Percentiles rank a stretch among this genome's conserved stretches.
These are phyloP conservation scores for Meiosimyza platycephala DNA, from an alignment of 2,888 invertebrate species.

Conservation along the genomic window DNA sequence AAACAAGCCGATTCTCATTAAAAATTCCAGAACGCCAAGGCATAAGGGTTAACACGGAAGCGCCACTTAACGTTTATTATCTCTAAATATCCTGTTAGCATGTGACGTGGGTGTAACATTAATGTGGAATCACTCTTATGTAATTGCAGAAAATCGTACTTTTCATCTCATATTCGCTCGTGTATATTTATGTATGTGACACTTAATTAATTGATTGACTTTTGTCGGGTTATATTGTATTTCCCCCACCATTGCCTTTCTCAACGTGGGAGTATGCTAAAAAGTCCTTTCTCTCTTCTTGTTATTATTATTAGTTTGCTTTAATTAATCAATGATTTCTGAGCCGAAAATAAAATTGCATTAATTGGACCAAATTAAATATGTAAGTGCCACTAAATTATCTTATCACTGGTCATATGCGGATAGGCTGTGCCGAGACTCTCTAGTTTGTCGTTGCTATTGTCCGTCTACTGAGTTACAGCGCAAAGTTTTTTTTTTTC, in stretches of 20 bases:
- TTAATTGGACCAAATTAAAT: not conserved
- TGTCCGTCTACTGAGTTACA: not conserved
- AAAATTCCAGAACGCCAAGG: too few relatives aligned
- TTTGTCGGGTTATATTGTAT: too few relatives aligned
- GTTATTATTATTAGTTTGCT: not conserved
- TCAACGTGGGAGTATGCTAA: too few relatives aligned
- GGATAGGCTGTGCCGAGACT: not conserved
- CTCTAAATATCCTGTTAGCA: too few relatives aligned
- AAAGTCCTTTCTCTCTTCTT: too few relatives aligned
- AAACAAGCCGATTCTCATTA: too few relatives aligned
- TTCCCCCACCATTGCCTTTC: too few relatives aligned
- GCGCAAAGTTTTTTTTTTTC: slow-evolving; percentile 1
- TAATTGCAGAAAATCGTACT: not conserved
- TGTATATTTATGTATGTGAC: not conserved
- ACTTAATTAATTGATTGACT: too few relatives aligned
- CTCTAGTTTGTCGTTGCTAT: not conserved
- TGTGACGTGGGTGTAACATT: too few relatives aligned
- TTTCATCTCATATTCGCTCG: not conserved
- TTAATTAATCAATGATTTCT: slow-evolving; percentile 19
- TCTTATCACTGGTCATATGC: too few relatives aligned
- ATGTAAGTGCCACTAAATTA: not conserved
- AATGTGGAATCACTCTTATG: not conserved
- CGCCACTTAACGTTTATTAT: too few relatives aligned
- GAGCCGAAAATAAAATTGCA: not conserved
- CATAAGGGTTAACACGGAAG: too few relatives aligned